Base-by-base conservation (phyloP, 2,888 invertebrate genomes). In the Orthonychiurus folsomi region DNA sequence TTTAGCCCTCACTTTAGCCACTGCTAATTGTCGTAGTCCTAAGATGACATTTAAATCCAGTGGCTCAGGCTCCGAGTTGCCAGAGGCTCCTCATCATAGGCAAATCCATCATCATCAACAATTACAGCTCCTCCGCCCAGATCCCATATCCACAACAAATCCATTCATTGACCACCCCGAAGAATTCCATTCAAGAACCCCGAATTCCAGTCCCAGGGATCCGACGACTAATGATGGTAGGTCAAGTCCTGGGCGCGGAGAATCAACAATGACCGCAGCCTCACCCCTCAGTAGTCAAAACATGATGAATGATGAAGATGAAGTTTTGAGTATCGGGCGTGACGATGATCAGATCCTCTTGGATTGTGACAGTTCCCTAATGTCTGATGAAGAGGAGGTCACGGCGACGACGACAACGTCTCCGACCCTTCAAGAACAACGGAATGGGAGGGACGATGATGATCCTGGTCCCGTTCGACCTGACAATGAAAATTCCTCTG, bases 301-400 rank as follows among this genome's bases (percentile, higher is more conserved):
- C n/a, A n/a, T n/a, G n/a, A 47, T 20, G 20, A n/a, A 47, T 37
- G 61, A 61, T 20, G 63, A 70, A 37, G 72, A 72, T 57, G 72
- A 72, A 62, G 72, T 72, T 3, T 60, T 72, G 50, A 71, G 70
- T 56, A 71, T 71, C 53, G 72, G 72, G 12, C 47, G 69, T 56
- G 67, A 69, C 26, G 69, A 70, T 62, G 68, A 66, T 58, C 67
- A 69, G 52, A 68, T 69, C 66, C 65, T 70, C 62, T 66, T 68
- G 52, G 72, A 70, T 63, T 69, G 69, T 63, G 69, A 69, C 66
- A 69, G 68, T 59, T 68, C 67, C 12, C 58, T 21, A 23, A 48
- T 65, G 18, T 66, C 69, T 1, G 67, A 67, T 50, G 52, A 62
- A 2, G 57, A 63, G n/a, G 59, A 59, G 50, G n/a, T n/a, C n/a